These are phyloP conservation scores for Dinomys branickii DNA, from an alignment of 2,113 vertebrate species.

Conservation along the genomic window DNA sequence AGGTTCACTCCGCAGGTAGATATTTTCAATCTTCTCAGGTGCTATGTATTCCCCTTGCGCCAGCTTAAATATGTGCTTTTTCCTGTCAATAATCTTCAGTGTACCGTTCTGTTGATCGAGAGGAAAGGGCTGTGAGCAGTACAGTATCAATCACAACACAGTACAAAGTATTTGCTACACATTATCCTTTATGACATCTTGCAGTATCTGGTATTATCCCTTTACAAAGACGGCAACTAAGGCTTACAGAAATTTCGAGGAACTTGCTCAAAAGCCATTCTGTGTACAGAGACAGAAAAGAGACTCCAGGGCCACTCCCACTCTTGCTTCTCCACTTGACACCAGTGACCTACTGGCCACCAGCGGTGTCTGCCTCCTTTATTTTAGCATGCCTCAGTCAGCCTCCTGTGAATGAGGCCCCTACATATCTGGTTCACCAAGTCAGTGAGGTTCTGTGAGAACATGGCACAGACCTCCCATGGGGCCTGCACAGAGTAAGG, in stretches of 20 bases:
- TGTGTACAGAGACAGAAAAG: background rate
- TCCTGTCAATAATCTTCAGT: conserved; percentile 96
- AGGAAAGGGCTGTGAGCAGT: background rate
- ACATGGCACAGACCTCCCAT: background rate
- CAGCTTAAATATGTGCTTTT: conserved; percentile 99
- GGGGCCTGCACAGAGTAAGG: background rate
- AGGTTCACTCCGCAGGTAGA: conserved; percentile 92
- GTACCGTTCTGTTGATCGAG: conserved; percentile 92
- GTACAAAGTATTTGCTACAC: background rate
- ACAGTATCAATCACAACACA: background rate
- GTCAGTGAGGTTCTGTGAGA: background rate
- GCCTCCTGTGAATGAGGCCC: background rate
- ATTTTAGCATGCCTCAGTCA: accelerated
- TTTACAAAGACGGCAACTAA: background rate
- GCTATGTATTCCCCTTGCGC: conserved; percentile 99
- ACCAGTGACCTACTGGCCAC: background rate
- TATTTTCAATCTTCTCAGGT: conserved; percentile 97
- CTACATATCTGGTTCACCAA: background rate
- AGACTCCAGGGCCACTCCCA: background rate
- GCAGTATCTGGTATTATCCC: background rate
- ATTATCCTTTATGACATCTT: background rate
- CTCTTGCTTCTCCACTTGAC: background rate
- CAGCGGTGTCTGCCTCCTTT: background rate
- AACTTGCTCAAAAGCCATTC: background rate
- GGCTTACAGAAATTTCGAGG: background rate